Conservation (phyloP, 2,797 vertebrate genomes). For the Argentina silus region DNA sequence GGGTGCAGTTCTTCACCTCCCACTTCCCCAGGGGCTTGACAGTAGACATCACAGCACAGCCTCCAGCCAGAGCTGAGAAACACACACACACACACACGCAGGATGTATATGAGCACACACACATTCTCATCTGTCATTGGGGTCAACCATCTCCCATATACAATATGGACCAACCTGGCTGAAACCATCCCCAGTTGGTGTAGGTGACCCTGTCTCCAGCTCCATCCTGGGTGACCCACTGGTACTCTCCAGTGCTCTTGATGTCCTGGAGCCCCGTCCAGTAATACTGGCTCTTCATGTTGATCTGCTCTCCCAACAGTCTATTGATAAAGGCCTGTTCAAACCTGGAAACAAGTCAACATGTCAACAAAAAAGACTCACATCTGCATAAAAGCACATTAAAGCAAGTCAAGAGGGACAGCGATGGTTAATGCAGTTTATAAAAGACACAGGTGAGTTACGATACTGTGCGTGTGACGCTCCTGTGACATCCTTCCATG, state of each 20-base stretch:
- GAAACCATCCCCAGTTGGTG: constrained; percentile 86
- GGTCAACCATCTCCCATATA: not conserved
- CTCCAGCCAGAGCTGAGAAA: constrained; percentile 76
- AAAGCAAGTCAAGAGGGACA: not conserved
- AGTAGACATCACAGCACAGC: constrained; percentile 87
- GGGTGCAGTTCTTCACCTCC: constrained; percentile 86
- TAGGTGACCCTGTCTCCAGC: constrained; percentile 70
- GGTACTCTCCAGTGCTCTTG: constrained; percentile 83
- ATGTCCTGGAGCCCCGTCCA: constrained; percentile 90
- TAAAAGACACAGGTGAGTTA: too few relatives aligned
- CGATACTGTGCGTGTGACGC: too few relatives aligned
- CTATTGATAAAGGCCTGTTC: constrained; percentile 93
- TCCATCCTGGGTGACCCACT: constrained; percentile 78
- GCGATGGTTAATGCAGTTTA: not conserved
- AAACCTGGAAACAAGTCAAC: constrained; percentile 77
- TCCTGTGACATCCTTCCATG: not conserved
- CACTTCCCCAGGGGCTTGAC: constrained; percentile 85
- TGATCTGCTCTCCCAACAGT: constrained; percentile 81
- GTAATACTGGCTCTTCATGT: constrained; percentile 78
- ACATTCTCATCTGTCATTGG: not conserved
- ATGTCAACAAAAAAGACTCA: constrained; percentile 17
- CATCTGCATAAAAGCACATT: not conserved
- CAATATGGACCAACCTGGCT: constrained; percentile 77
- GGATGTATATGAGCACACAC: not conserved
- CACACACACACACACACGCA: constrained; percentile 19